Evolutionary conservation across 2,888 invertebrate species (phyloP), one percentile per base, ranked within the genome.

Genomic region (Chrysopilus asiliformis): DNA sequence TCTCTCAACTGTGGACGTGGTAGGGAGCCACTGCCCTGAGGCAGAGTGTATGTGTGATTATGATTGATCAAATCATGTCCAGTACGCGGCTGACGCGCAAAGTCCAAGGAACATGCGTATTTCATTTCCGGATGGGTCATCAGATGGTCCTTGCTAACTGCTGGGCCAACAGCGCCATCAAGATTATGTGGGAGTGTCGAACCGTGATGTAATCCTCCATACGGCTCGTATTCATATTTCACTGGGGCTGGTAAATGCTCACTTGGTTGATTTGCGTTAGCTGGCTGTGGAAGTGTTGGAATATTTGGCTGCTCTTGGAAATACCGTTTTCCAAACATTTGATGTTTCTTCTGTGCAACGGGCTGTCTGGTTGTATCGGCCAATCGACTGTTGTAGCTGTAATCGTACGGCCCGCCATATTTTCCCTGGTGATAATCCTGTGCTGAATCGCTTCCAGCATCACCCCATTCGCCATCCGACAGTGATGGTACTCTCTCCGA

Each of bases 391-490:
- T 69, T 71, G 52, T 76, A 76, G 49, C 74, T 75, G 49, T 77
- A 79, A 54, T 77, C 77, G 56, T 81, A 84, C 2, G 82, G 79
- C 36, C 81, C 57, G 6, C 52, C 57, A 35, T 57, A 60, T 34
- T 58, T 62, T 36, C 53, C 54, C 42, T 60, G 61, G 51, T 79
- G 78, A 53, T 80, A 86, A 56, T 86, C 86, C 59, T 80, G 79
- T 2, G 80, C 79, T 1, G 86, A 85, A 53, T 89, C 87, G 33
- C 82, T 84, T 19, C 86, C 86, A 26, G 70, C 74, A 55, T 89
- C 89, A 57, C 86, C 85, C 87, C 87, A 89, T 53, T 87, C 89
- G 3, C 84, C 82, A 54, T 89, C 89, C 2, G 87, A 87, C 2
- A 87, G 66, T 0, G 86, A 86, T 3, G 86, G 84, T 8, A 89